Evolutionary conservation across 2,888 invertebrate genomes (phyloP).

Genomic region (Lasioglossum malachurum): DNA sequence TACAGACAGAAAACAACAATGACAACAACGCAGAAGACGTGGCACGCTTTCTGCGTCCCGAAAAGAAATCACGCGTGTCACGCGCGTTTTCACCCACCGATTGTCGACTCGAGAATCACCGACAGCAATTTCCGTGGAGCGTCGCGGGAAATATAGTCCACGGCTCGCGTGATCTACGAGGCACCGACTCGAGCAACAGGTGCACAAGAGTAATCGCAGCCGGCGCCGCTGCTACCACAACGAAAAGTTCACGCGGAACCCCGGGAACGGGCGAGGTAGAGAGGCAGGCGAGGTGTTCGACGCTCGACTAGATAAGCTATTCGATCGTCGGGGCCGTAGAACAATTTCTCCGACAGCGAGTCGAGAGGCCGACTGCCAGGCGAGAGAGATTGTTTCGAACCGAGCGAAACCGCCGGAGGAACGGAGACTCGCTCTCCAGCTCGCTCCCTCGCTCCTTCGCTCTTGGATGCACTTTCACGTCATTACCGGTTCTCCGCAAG

Average conservation of each 20-base stretch:
- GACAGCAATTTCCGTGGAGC: neutral
- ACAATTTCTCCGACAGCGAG: slow-evolving; percentile 70
- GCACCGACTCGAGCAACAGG: slow-evolving; percentile 20
- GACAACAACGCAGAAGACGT: neutral
- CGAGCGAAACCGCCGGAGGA: slow-evolving; percentile 61
- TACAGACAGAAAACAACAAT: slow-evolving; percentile 6
- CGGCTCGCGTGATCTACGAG: slow-evolving; percentile 11
- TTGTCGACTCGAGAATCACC: neutral
- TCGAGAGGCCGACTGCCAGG: slow-evolving; percentile 45
- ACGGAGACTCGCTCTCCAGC: slow-evolving; percentile 38
- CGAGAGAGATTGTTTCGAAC: slow-evolving; percentile 68
- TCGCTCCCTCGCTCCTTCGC: slow-evolving; percentile 36
- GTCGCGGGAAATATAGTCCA: neutral
- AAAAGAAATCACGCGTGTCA: neutral
- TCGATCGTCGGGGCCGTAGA: slow-evolving; percentile 58
- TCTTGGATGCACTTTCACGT: slow-evolving; percentile 81
- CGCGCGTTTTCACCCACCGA: neutral
- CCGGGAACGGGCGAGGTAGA: slow-evolving; percentile 44
- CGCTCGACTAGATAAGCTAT: slow-evolving; percentile 66
- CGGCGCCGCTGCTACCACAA: neutral
- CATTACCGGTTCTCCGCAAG: slow-evolving; percentile 76
- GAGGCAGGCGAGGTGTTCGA: slow-evolving; percentile 51
- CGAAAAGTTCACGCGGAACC: neutral
- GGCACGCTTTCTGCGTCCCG: neutral
- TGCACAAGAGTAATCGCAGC: slow-evolving; percentile 34